Evolutionary conservation across 2,113 vertebrate species (phyloP), one percentile per base, ranked within the genome.

Genomic region (Thamnophis sirtalis): DNA sequence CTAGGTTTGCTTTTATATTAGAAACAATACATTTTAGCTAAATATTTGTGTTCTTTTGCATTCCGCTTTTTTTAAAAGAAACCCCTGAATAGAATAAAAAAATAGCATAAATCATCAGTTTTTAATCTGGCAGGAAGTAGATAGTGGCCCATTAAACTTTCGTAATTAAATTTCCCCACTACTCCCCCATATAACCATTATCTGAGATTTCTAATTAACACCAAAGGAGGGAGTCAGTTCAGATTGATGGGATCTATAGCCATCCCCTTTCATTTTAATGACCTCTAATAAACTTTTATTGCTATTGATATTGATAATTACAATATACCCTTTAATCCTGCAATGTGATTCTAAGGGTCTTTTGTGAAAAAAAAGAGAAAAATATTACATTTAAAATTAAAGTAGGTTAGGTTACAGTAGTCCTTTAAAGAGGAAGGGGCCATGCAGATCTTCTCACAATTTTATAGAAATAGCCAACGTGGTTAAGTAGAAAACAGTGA

Each of bases 211-310:
- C 98, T 99, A 99, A 99, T 99, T 99, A 99, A 99, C 98, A 98
- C 97, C 98, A 97, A 97, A 98, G 98, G 98, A 99, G 98, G 99
- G 99, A 99, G 99, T 98, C 97, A 97, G 97, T 98, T 98, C 98
- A 98, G 98, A 99, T 98, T 98, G 98, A 99, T 99, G 98, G 98
- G 95, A 98, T 98, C 98, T 98, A 98, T 98, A 98, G 98, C 98
- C 98, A 98, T 98, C 98, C 98, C 98, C 98, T 98, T 99, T 98
- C 98, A 98, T 99, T 99, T 99, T 99, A 99, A 99, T 99, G 98
- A 98, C 98, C 98, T 99, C 99, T 99, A 99, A 99, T 99, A 99
- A 99, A 99, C 98, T 99, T 99, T 99, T 99, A 99, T 99, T 98
- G 98, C 97, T 98, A 97, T 98, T 98, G 97, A 96, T 99, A 99